Evolutionary conservation across 2,888 invertebrate species (phyloP).

Genomic region (Ganaspis brasiliensis): DNA sequence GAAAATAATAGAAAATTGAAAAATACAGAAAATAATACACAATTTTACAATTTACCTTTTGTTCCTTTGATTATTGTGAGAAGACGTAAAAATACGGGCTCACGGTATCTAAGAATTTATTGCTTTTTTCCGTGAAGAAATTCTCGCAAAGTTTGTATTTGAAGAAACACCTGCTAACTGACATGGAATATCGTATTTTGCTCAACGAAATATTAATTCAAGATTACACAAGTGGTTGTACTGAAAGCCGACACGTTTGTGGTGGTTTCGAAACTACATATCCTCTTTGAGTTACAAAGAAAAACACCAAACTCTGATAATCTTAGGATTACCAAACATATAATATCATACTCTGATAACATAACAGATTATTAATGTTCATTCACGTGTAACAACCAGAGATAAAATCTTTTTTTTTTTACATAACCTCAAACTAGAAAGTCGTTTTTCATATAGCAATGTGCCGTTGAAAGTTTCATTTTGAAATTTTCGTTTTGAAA

Average conservation of each 20-base stretch:
- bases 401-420: not conserved
- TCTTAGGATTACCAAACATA: constrained; percentile 23
- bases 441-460: too few relatives aligned
- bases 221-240: constrained; percentile 49
- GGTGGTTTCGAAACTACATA: constrained; percentile 1
- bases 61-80: not conserved
- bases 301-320: constrained; percentile 17
- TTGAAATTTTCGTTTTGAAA: too few relatives aligned
- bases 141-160: not conserved
- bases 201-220: constrained; percentile 48
- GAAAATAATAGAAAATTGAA: too few relatives aligned
- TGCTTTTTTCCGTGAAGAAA: not conserved
- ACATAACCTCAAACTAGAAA: too few relatives aligned
- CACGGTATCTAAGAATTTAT: not conserved
- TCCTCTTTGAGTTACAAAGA: constrained; percentile 22
- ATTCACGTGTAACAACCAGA: not conserved
- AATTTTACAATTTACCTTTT: not conserved
- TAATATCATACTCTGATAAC: constrained; percentile 32
- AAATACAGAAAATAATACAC: too few relatives aligned
- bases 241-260: constrained; percentile 52
- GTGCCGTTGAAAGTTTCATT: too few relatives aligned
- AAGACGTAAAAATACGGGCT: not conserved
- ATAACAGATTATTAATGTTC: constrained; percentile 28
- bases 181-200: not conserved
- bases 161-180: constrained; percentile 27